Evolutionary conservation across 2,888 invertebrate genomes (phyloP).

Genomic region (Heterodera filipjevi): DNA sequence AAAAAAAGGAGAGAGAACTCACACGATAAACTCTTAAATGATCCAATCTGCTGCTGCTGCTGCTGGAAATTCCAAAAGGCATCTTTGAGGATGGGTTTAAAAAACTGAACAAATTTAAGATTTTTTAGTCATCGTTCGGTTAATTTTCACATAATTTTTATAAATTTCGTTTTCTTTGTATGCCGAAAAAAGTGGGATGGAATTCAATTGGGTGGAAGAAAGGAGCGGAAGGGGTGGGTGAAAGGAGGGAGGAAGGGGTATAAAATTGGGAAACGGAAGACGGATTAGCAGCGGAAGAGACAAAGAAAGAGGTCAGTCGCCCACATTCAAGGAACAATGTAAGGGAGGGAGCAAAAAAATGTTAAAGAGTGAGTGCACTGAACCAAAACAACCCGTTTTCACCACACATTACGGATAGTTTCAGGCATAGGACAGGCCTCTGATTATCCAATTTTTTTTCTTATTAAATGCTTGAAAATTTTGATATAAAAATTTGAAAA

Average conservation of each 20-base stretch:
- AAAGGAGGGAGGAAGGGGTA: background rate
- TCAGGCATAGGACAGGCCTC: too few species aligned
- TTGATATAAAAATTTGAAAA: too few species aligned
- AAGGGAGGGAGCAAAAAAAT: background rate
- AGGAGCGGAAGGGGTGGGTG: background rate
- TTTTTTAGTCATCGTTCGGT: too few species aligned
- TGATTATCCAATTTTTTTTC: too few species aligned
- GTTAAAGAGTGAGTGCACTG: background rate
- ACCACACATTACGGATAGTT: too few species aligned
- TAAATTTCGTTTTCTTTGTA: background rate
- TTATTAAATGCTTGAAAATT: too few species aligned
- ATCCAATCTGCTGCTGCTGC: background rate
- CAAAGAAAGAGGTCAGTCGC: background rate
- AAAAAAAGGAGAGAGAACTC: background rate
- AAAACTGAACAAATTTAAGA: too few species aligned
- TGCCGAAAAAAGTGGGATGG: background rate
- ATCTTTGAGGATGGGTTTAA: background rate
- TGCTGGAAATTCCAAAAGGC: background rate
- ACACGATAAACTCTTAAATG: background rate
- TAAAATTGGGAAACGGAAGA: background rate
- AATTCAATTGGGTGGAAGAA: slow-evolving; percentile 1
- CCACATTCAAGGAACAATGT: background rate
- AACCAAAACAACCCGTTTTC: background rate
- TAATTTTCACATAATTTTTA: background rate
- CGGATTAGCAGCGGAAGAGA: background rate